Evolutionary conservation across 1,140 invertebrate genomes (phyloP), one percentile per base, ranked within the genome.

Genomic region (Eupristina koningsbergeri): DNA sequence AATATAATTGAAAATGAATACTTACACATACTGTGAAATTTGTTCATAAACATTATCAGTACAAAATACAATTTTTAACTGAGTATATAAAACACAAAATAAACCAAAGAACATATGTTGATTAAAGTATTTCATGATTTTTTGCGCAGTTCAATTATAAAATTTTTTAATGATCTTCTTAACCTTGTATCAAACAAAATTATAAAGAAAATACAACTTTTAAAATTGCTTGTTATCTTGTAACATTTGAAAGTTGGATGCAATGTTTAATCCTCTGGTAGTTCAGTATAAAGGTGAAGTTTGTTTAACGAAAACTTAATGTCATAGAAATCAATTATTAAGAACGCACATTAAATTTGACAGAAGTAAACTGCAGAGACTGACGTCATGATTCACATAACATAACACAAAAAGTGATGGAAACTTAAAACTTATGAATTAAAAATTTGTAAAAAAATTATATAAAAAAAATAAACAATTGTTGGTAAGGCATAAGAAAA

Each of bases 1-100:
- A 58, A 6, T 58, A 58, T 3, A 58, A 58, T 58, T 58, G 26
- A 22, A 77, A 50, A 64, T 5, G 22, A 29, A 41, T 61, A 50
- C 73, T 83, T 36, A 69, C 77, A 82, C n/a, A 29, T 71, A 71
- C 26, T 19, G 26, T 26, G 84, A 85, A 17, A 81, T 63, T 50
- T 83, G 50, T 76, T 83, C 75, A 22, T 79, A 71, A n/a, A 77
- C 9, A 81, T 47, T 80, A 22, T 81, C 63, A 81, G 19, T 76
- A 13, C 76, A 50, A 41, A 69, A 39, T 41, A 34, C 39, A n/a
- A 29, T 36, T 0, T 45, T 19, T 22, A 77, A 31, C 3, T 53
- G n/a, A n/a, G n/a, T 7, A 19, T 29, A 36, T 63, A 81, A 81
- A 41, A 81, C 13, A 15, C 11, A 85, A 69, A 81, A 85, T 50